Conservation (phyloP, 2,797 vertebrate species). For the Halcyon leucocephala region DNA sequence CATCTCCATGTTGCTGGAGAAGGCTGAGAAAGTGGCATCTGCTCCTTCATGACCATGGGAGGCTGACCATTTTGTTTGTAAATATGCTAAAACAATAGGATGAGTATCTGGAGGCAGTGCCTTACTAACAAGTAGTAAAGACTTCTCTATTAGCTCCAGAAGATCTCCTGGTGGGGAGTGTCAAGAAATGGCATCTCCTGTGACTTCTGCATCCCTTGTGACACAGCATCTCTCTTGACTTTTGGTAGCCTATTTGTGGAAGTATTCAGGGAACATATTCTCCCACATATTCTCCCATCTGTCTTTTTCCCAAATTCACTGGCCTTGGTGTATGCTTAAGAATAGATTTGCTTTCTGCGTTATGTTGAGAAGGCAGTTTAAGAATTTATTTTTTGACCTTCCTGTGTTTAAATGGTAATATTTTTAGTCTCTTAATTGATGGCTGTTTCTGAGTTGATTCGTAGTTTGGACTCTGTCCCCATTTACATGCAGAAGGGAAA, state of each 20-base stretch:
- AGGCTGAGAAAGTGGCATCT: neutral
- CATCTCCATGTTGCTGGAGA: neutral
- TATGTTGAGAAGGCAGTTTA: conserved; percentile 35
- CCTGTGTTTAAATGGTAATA: conserved; percentile 24
- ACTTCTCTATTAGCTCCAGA: neutral
- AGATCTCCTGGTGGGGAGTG: neutral
- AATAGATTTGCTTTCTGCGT: conserved; percentile 34
- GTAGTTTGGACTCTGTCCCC: neutral
- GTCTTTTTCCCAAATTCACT: conserved; percentile 40
- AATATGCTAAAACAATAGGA: neutral
- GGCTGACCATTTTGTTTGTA: neutral
- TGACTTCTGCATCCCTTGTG: conserved; percentile 24
- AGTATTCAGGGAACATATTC: conserved; percentile 42
- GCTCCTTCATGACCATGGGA: neutral
- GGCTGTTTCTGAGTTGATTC: neutral
- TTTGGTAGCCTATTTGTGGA: conserved; percentile 53
- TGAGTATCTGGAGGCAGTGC: neutral
- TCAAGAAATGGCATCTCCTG: neutral
- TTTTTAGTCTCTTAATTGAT: conserved; percentile 33
- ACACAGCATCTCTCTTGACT: conserved; percentile 31
- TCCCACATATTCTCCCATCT: conserved; percentile 48
- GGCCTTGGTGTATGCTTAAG: conserved; percentile 37
- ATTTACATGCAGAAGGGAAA: neutral
- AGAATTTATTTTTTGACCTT: conserved; percentile 64
- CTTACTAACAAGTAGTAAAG: neutral